These are phyloP conservation scores for Mugil cephalus DNA, from an alignment of 2,113 vertebrate genomes.

Conservation along the genomic window DNA sequence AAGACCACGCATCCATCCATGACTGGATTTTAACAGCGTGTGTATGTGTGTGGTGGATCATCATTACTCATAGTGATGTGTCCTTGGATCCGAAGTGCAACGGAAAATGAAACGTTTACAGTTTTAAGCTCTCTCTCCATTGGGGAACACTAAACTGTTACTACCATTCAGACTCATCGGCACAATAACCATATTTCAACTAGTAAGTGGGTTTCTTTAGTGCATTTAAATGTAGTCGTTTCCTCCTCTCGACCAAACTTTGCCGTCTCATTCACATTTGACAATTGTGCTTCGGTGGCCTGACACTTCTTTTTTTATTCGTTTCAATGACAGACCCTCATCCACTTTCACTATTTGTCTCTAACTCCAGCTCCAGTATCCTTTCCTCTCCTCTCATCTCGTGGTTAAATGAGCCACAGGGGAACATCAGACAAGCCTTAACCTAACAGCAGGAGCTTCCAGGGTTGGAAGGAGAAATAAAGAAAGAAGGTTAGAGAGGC, in stretches of 20 bases:
- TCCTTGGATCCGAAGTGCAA: conserved; percentile 19
- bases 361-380: conserved; percentile 19
- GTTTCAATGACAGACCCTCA: conserved; percentile 11
- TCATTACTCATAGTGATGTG: conserved; percentile 16
- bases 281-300: conserved; percentile 7
- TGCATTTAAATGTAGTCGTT: conserved; percentile 9
- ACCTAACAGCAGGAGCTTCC: conserved; percentile 75
- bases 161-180: not conserved
- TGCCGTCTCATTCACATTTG: conserved; percentile 3
- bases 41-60: not conserved
- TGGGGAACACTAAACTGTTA: not conserved
- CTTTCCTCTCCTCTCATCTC: conserved; percentile 28
- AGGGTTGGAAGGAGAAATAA: conserved; percentile 61
- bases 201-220: conserved; percentile 24
- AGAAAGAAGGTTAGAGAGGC: conserved; percentile 19
- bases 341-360: conserved; percentile 29
- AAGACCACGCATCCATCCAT: not conserved
- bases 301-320: not conserved
- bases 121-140: not conserved
- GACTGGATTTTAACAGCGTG: not conserved
- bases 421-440: conserved; percentile 72
- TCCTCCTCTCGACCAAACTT: conserved; percentile 7
- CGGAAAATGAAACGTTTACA: conserved; percentile 22
- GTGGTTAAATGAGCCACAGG: conserved; percentile 78
- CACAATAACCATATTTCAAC: not conserved